phyloP scores from a whole-genome alignment of 2,113 vertebrate genomes.

The Ptyas mucosa region DNA sequence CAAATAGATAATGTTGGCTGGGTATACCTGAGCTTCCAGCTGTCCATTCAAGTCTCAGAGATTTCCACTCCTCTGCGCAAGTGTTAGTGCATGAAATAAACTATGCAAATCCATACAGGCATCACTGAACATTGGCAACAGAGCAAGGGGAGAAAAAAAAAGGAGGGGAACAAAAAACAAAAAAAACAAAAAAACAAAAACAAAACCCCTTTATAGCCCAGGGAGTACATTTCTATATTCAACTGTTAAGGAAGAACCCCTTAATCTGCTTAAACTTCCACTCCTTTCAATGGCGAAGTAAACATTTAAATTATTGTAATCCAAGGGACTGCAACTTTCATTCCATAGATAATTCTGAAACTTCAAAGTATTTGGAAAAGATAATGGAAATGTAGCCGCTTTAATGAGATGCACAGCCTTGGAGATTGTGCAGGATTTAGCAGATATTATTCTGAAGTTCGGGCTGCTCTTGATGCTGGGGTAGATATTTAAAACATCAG shows the following conservation, averaged over 20 bases:
- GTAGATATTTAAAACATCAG: constrained; percentile 43
- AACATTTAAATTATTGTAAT: constrained; percentile 14
- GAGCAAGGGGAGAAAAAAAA: not conserved
- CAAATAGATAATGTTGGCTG: constrained; percentile 9
- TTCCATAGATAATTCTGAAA: constrained; percentile 40
- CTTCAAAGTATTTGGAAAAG: constrained; percentile 56
- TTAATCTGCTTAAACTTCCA: not conserved
- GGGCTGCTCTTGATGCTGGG: constrained; percentile 47
- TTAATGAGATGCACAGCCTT: constrained; percentile 33
- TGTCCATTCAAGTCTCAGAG: not conserved
- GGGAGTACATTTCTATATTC: not conserved
- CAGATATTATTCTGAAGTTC: constrained; percentile 46
- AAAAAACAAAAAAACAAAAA: not conserved
- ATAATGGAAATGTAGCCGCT: constrained; percentile 36
- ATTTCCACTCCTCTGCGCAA: not conserved
- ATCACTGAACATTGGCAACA: not conserved
- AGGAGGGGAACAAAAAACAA: no score
- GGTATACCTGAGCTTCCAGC: not conserved
- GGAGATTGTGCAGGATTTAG: constrained; percentile 42
- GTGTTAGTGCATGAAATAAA: not conserved
- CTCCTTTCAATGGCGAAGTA: not conserved
- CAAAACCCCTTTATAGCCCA: not conserved
- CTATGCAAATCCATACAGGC: not conserved
- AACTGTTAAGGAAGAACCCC: not conserved
- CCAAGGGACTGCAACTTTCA: constrained; percentile 23